Conservation (phyloP, 2,113 vertebrate genomes). For the Chionis minor region DNA sequence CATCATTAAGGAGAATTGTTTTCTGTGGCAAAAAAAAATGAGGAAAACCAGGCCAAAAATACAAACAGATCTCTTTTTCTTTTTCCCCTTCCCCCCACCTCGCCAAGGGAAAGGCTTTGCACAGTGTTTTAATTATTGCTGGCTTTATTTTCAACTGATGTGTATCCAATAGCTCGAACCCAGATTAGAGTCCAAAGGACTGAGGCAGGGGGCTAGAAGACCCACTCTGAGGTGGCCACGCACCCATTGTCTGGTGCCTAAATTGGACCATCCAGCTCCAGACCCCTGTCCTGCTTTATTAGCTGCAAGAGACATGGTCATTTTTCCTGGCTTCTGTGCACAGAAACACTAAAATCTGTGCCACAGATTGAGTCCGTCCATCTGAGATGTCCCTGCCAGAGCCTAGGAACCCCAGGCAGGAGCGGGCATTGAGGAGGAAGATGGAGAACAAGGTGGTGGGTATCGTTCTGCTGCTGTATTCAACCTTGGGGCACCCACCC, state of each 20-base stretch:
- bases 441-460: background rate
- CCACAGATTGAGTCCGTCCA: background rate
- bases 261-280: background rate
- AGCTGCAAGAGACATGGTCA: fast-evolving
- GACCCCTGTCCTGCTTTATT: background rate
- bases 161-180: background rate
- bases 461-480: background rate
- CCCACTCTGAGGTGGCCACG: background rate
- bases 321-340: background rate
- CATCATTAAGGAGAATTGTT: slow-evolving; percentile 33
- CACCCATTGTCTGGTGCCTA: background rate
- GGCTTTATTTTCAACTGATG: background rate
- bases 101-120: background rate
- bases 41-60: slow-evolving; percentile 6
- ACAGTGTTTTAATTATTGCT: slow-evolving; percentile 12
- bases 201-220: background rate
- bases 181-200: background rate
- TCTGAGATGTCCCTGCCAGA: background rate
- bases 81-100: background rate
- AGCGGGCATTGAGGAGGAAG: background rate
- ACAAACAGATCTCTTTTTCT: background rate
- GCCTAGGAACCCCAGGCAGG: background rate
- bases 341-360: background rate
- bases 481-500: background rate
- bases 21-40: slow-evolving; percentile 1